Conservation (phyloP, 1,140 invertebrate species). For the Brachionus manjavacas region DNA sequence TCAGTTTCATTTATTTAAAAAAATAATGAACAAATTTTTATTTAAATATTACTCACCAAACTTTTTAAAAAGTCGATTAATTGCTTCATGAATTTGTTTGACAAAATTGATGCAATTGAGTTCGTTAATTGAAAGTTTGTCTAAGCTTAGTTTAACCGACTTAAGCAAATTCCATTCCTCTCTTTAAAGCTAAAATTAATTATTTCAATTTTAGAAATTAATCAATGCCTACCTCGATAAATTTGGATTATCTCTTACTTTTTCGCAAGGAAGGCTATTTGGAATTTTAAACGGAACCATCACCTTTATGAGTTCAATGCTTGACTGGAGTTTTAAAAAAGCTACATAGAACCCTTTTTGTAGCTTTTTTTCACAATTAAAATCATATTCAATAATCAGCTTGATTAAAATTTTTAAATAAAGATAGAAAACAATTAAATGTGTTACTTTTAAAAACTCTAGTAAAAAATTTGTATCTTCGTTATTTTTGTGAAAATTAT, state of each 20-base stretch:
- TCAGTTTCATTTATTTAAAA: not conserved
- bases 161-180: slow-evolving; percentile 40
- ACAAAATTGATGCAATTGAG: slow-evolving; percentile 36
- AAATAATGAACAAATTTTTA: not conserved
- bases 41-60: slow-evolving; percentile 20
- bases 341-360: slow-evolving; percentile 82
- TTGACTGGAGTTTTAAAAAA: slow-evolving; percentile 89
- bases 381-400: slow-evolving; percentile 7
- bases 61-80: slow-evolving; percentile 13
- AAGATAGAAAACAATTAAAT: not conserved
- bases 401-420: not conserved
- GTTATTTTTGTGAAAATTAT: slow-evolving; percentile 20
- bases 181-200: not conserved
- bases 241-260: slow-evolving; percentile 86
- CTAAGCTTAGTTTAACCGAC: not conserved
- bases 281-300: slow-evolving; percentile 81
- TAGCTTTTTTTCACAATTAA: slow-evolving; percentile 54
- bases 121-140: not conserved
- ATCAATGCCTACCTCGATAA: slow-evolving; percentile 75
- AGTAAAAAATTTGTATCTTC: slow-evolving; percentile 22
- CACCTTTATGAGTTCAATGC: slow-evolving; percentile 86
- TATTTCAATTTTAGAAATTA: not conserved
- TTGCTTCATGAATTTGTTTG: not conserved
- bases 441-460: not conserved
- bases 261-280: slow-evolving; percentile 83